These are phyloP conservation scores for Nomada ruficornis DNA, from an alignment of 2,888 invertebrate species.

Conservation along the genomic window DNA sequence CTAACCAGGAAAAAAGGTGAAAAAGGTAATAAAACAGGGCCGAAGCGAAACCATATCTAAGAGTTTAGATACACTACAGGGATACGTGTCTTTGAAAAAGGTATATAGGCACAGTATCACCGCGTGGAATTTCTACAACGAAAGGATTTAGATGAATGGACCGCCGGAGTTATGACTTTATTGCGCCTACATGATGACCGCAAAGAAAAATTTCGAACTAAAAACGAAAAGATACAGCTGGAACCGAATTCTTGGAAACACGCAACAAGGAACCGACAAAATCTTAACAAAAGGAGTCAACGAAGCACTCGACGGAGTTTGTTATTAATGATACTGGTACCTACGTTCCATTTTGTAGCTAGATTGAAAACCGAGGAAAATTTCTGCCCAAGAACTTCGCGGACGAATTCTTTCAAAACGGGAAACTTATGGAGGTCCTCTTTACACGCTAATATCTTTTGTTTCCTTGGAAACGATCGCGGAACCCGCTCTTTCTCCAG, in stretches of 20 bases:
- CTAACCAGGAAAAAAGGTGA: constrained; percentile 58
- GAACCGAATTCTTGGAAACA: not conserved
- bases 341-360: not conserved
- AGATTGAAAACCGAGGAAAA: not conserved
- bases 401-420: not conserved
- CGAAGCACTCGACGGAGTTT: not conserved
- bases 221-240: constrained; percentile 9
- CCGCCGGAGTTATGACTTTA: constrained; percentile 60
- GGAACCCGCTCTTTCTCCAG: constrained; percentile 41
- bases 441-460: constrained; percentile 54
- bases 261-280: not conserved
- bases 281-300: not conserved
- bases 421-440: constrained; percentile 40
- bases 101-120: constrained; percentile 47
- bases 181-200: constrained; percentile 54
- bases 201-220: not conserved
- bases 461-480: constrained; percentile 69
- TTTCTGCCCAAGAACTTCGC: not conserved
- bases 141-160: constrained; percentile 66
- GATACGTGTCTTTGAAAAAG: constrained; percentile 26
- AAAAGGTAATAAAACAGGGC: constrained; percentile 68
- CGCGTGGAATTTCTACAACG: constrained; percentile 47
- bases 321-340: too few relatives aligned
- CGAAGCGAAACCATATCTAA: constrained; percentile 35
- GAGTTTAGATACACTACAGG: constrained; percentile 26